These are phyloP conservation scores for Eucidaris tribuloides DNA, from an alignment of 35 echinoderm and acorn worm species.

Conservation along the genomic window DNA sequence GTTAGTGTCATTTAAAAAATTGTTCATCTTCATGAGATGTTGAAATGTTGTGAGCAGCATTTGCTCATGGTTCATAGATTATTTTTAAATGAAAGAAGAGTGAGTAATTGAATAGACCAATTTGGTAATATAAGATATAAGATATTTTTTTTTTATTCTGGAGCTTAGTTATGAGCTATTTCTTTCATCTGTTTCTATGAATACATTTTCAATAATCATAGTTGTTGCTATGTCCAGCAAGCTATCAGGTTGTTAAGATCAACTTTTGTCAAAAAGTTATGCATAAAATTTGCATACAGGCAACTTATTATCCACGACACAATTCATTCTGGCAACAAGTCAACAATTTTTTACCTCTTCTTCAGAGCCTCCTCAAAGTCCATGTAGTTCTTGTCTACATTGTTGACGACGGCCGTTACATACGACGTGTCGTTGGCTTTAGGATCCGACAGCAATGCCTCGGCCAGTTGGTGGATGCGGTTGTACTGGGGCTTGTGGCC, in stretches of 20 bases:
- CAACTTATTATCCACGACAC: neutral
- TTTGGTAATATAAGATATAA: no score
- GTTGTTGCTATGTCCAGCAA: neutral
- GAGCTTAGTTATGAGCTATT: no score
- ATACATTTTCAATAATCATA: no score
- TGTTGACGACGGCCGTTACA: slow-evolving; percentile 74
- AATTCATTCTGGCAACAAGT: neutral
- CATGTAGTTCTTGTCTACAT: slow-evolving; percentile 76
- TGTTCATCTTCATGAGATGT: neutral
- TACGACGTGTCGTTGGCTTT: slow-evolving; percentile 85
- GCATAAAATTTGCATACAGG: neutral
- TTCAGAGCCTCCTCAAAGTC: slow-evolving; percentile 84
- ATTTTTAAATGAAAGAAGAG: no score
- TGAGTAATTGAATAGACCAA: no score
- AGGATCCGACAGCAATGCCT: slow-evolving; percentile 72
- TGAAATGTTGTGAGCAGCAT: neutral
- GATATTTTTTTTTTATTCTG: no score
- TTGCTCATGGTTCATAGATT: neutral
- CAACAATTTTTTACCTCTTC: slow-evolving; percentile 56
- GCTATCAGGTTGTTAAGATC: neutral
- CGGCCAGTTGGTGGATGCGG: slow-evolving; percentile 82
- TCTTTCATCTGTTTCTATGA: no score
- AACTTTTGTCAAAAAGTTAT: neutral
- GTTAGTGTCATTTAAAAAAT: neutral
- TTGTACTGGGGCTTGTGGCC: slow-evolving; percentile 57